Percentiles rank a stretch among this genome's conserved stretches.
These are phyloP conservation scores for Oxygymnocypris stewartii DNA, from an alignment of 2,113 vertebrate genomes.

Conservation along the genomic window DNA sequence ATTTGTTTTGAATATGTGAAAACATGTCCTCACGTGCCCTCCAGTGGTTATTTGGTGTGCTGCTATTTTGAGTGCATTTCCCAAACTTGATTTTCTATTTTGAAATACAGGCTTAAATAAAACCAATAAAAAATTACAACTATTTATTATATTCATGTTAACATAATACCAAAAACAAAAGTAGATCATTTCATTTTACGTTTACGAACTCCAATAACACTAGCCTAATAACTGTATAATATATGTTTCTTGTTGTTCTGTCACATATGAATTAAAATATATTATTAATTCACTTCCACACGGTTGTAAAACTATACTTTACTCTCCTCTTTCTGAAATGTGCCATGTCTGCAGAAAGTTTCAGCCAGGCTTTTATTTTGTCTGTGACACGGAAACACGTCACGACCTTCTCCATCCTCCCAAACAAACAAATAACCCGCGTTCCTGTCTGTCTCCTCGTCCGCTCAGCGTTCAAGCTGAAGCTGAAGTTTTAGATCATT, in stretches of 20 bases:
- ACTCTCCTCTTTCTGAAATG: not conserved
- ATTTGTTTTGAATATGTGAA: not conserved
- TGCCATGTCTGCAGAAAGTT: not conserved
- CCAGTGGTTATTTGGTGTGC: not conserved
- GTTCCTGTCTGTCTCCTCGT: not conserved
- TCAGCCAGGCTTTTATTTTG: slow-evolving; percentile 26
- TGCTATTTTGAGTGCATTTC: not conserved
- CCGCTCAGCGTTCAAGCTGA: not conserved
- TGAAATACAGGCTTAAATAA: not conserved
- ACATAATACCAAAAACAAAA: not conserved
- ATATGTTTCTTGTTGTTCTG: not conserved
- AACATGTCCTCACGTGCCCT: not conserved
- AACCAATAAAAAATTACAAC: not conserved
- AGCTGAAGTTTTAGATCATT: not conserved
- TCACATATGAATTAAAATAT: not conserved
- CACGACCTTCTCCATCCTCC: slow-evolving; percentile 22
- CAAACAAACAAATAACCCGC: slow-evolving; percentile 37
- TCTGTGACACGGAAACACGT: slow-evolving; percentile 6
- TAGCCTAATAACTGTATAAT: not conserved
- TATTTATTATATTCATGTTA: not conserved
- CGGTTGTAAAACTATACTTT: not conserved
- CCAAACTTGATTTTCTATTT: not conserved
- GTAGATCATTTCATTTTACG: not conserved
- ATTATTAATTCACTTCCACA: not conserved
- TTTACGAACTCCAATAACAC: not conserved